Evolutionary conservation across 2,113 vertebrate species (phyloP), one percentile per base, ranked within the genome.

Genomic region (Acrocephalus arundinaceus): DNA sequence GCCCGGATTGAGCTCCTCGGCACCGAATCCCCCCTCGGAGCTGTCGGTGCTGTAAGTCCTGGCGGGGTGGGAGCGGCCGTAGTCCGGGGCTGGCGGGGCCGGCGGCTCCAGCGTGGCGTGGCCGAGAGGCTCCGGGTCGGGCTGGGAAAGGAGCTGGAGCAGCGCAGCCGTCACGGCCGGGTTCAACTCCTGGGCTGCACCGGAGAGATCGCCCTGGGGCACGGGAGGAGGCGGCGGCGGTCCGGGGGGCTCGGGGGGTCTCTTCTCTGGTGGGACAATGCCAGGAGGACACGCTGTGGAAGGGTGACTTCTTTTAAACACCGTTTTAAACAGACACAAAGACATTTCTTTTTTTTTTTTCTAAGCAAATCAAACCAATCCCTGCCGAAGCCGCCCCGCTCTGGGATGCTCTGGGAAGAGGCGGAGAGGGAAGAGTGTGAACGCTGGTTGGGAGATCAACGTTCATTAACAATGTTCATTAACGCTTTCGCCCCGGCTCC

Each of bases 131-230:
- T 99, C 99, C 8, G 98, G 83, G 87, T 99, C 99, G 87, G 98
- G 98, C 96, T 99, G 98, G n/a, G 98, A 98, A 45, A 99, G 98
- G 93, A 99, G 98, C 98, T 99, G 99, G 35, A 99, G 98, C 95
- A 99, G 97, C 21, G 99, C 98, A 11, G 99, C 98, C 10, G 99
- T 99, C 95, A 99, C 98, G 21, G 98, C 98, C 15, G 99, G 98
- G 82, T 98, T 99, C 95, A 99, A 96, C 97, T 99, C 99, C 88
- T 98, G 97, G 76, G 97, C 94, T 93, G 97, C 85, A 8, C 94
- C 49, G 97, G 94, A 97, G 68, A 96, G 83, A 89, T 95, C 94
- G 45, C 93, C 98, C 90, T 95, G 98, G 73, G 98, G 51, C 78
- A 55, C 55, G 77, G 97, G 96, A 95, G 96, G 94, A 45, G 93